Evolutionary conservation across 2,888 invertebrate genomes (phyloP), one percentile per base, ranked within the genome.

Genomic region (Digitonthophagus gazella): DNA sequence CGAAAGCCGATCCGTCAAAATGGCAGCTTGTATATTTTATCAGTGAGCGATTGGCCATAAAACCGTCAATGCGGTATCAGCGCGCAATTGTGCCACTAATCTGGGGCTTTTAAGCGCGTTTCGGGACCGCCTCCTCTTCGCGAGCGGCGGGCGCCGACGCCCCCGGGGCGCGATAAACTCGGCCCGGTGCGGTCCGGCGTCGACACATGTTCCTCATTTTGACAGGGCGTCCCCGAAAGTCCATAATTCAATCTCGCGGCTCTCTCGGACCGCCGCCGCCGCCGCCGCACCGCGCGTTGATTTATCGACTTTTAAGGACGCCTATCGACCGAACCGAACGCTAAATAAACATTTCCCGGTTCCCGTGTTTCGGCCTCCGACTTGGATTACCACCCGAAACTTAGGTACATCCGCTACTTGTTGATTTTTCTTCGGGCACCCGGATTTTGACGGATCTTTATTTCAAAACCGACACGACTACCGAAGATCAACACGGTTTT

Each of bases 1-100:
- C 28, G 28, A 44, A 44, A 44, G 28, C 28, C 61, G 20, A 61
- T 16, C 61, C 6, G 20, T 61, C 61, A 61, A 61, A 19, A 61
- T 61, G 61, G 61, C 61, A 61, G 28, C 28, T 44, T 8, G 65
- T 44, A 66, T 66, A 65, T 65, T 66, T 66, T 66, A 66, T 66
- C 66, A 66, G 56, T 66, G 66, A 66, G 55, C 55, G 57, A 66
- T 66, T 66, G 66, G 55, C 66, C 66, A 66, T 66, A 56, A 66
- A 56, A 55, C 66, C 20, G 61, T 61, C 61, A 61, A 61, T 61
- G 61, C 20, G 61, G 61, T 20, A 61, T 61, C 61, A 61, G 8
- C 18, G 20, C 18, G 19, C 18, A 18, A 61, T 19, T 61, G 19
- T 20, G 18, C n/a, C 18, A 19, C 18, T 61, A 61, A 61, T 61